These are phyloP conservation scores for Caenorhabditis angaria DNA, from an alignment of 2,888 invertebrate species.

Conservation along the genomic window DNA sequence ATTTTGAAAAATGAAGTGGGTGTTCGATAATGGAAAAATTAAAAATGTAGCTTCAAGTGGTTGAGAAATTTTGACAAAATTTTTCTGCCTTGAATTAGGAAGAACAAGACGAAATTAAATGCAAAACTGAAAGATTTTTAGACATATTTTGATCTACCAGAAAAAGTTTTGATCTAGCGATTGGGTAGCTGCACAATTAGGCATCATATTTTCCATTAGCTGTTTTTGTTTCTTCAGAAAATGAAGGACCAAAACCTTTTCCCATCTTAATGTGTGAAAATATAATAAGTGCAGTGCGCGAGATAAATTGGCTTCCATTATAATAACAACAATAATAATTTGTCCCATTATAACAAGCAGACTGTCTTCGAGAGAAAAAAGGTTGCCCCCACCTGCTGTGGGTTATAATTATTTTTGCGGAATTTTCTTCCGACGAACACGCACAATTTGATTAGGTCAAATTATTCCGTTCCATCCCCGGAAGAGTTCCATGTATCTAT, in stretches of 20 bases:
- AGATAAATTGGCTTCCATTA: conserved; percentile 2
- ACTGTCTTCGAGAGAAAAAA: conserved; percentile 6
- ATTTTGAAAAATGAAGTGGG: too few species aligned
- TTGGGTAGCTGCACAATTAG: not conserved
- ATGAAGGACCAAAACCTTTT: not conserved
- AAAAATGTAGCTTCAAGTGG: too few species aligned
- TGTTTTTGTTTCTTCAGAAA: too few species aligned
- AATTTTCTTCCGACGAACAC: not conserved
- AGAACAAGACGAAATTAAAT: too few species aligned
- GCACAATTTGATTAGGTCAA: not conserved
- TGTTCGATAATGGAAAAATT: too few species aligned
- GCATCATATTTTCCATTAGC: not conserved
- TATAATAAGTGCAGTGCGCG: conserved; percentile 2
- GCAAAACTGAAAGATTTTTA: too few species aligned
- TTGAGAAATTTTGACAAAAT: too few species aligned
- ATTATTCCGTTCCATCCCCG: not conserved
- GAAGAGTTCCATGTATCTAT: too few species aligned
- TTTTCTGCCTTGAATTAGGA: too few species aligned
- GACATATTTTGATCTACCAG: too few species aligned
- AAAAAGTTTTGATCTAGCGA: too few species aligned
- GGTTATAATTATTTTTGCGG: not conserved
- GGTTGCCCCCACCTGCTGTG: not conserved
- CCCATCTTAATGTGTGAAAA: not conserved
- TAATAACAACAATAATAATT: conserved; percentile 1
- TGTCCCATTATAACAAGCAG: conserved; percentile 1